Base-by-base conservation (phyloP, 2,888 invertebrate species). In the Horisme vitalbata region DNA sequence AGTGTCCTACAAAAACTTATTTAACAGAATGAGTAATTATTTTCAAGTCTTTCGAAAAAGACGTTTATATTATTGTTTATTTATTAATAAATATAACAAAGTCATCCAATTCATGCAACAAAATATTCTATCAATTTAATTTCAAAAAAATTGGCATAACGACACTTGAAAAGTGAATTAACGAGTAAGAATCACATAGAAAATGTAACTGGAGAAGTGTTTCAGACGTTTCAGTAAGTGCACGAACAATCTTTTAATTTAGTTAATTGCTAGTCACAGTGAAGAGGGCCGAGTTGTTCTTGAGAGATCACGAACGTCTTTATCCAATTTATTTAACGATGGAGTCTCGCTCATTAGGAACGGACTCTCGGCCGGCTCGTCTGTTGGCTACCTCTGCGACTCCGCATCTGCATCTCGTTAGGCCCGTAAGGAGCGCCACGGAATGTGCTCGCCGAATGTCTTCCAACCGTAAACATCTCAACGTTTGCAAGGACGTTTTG, bases 301-400 rank as follows among this genome's bases (percentile, higher is more conserved):
- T 80, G 79, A 89, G 83, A 87, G 86, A 85, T 88, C 88, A 85
- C 79, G 84, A 79, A 83, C 82, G 88, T 89, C 88, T 88, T 88
- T 88, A 87, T 87, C 86, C 88, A 88, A 89, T 89, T 88, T 88
- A 84, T 89, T 87, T 88, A 89, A 89, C 85, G 88, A 88, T 75
- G 83, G 75, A 79, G 78, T 79, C 78, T 76, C 76, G 75, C 86
- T 88, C 88, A 87, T 89, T 88, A 88, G 83, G 60, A 50, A 50
- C 60, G 31, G 60, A 65, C 74, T 68, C 71, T 71, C 69, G 74
- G 76, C 74, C 75, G 41, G 75, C 68, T 74, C 68, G 72, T 73
- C 73, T 75, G 75, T 76, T 76, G 56, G 78, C 68, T 55, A 62
- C 65, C 59, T 67, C 55, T 67, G 72, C 69, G 68, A 70, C 33